Base-by-base conservation (phyloP, 2,113 vertebrate genomes). In the Mirza zaza region DNA sequence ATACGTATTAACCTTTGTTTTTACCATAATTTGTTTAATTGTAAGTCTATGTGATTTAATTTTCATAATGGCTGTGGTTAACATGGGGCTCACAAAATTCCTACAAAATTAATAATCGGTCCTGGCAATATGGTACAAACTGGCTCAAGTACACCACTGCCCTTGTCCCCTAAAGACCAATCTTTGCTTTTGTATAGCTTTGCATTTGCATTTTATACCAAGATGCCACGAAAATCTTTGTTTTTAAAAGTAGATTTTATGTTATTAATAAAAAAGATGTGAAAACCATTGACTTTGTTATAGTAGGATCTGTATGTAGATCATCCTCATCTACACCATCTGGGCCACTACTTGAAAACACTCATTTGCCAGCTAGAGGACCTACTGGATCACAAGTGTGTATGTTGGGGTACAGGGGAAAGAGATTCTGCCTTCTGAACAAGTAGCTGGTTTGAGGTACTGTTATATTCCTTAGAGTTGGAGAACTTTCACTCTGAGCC, bases 51-150 rank as follows among this genome's bases (percentile, higher is more conserved):
- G 13, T n/a, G 13, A 63, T 76, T 75, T n/a, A 75, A 70, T 36
- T 94, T 85, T 86, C 80, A 59, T 45, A 10, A 86, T 52, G 4
- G 18, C 13, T 34, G 0, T 77, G 42, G 52, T 86, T 61, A 90
- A 73, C 11, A 18, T 14, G 21, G n/a, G 42, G 7, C 39, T 70
- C 25, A 34, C 8, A 50, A 82, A 79, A 82, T 36, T 59, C 13
- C 39, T 73, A 57, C 25, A 68, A 84, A 52, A 14, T 45, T 65
- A 86, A 79, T 15, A 84, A 17, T 2, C 2, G 23, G 1, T 63
- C 63, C n/a, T 68, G n/a, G 6, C 0, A 0, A 34, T 59, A 7
- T 32, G 65, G 2, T 23, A 32, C 2, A 52, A 23, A 6, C 32
- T 63, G 65, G 27, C 18, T 76, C 9, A 3, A n/a, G 6, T 25